phyloP scores from a whole-genome alignment of 2,888 invertebrate genomes.

The Polyommatus iphigenia region DNA sequence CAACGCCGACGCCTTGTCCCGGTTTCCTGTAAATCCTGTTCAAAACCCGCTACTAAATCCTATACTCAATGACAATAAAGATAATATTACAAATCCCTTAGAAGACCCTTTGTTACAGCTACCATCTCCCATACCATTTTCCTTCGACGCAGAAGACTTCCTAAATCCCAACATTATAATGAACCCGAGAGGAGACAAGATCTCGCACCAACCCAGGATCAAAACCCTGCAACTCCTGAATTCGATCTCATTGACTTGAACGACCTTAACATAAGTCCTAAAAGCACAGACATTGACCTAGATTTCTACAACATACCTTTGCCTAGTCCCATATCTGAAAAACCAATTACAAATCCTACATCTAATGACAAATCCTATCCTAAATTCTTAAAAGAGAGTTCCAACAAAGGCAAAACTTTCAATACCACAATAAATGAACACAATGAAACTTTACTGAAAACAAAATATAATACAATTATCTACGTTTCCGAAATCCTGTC shows the following conservation, averaged over 20 bases:
- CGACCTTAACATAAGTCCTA: not conserved
- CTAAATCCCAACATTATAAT: slow-evolving; percentile 10
- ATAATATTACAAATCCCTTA: not conserved
- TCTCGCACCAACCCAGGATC: not conserved
- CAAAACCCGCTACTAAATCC: not conserved
- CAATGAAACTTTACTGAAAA: too few relatives aligned
- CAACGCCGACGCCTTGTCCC: not conserved
- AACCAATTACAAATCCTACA: not conserved
- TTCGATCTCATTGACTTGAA: not conserved
- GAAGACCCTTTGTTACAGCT: slow-evolving; percentile 14
- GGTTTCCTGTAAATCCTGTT: slow-evolving; percentile 8
- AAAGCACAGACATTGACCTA: not conserved
- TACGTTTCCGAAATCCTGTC: too few relatives aligned
- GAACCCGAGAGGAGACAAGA: not conserved
- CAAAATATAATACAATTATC: too few relatives aligned
- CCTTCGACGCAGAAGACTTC: not conserved
- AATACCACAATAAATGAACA: too few relatives aligned
- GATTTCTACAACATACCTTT: slow-evolving; percentile 5
- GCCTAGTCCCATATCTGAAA: slow-evolving; percentile 2
- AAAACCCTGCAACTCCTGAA: not conserved
- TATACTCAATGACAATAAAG: not conserved
- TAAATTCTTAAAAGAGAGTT: slow-evolving; percentile 1
- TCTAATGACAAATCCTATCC: not conserved
- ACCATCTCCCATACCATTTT: slow-evolving; percentile 18
- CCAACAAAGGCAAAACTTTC: not conserved